Base-by-base conservation (phyloP, 2,888 invertebrate species). In the Apotomis betuletana region DNA sequence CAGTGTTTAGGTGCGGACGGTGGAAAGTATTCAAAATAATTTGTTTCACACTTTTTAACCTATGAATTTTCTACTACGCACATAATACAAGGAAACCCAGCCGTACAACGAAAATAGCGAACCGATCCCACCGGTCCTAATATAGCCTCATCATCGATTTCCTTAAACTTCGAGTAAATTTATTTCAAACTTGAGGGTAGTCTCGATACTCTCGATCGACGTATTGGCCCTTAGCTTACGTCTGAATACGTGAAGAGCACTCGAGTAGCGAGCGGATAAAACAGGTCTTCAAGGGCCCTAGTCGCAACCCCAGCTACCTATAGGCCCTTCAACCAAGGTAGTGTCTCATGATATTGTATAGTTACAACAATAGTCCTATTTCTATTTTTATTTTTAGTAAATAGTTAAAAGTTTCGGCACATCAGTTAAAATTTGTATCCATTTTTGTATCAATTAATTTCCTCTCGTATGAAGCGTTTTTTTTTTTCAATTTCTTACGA, bases 151-250 rank as follows among this genome's bases (percentile, higher is more conserved):
- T 59, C 41, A 13, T 10, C 0, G 59, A 8, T 41, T 41, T 54
- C 13, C 54, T 55, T 54, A 46, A 57, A 58, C 51, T 38, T 15
- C 36, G 59, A 51, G 59, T 59, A 67, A 59, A 59, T 67, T 59
- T 58, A 52, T 41, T 64, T 15, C 67, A 51, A 59, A 58, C 51
- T 41, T 13, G 36, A 38, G 59, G 67, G 6, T 13, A 49, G 67
- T 67, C 59, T 59, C 67, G 57, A 67, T 13, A 49, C 58, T 67
- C 59, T 59, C 67, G 57, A 67, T 67, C 62, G 15, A 13, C 49
- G 38, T 62, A 71, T 71, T 71, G 67, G 71, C 62, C 62, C 67
- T 71, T 67, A 71, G 55, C 65, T 68, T 15, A 51, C 54, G 67
- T 41, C 57, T 57, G 71, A 51, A 67, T 57, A 62, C 57, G 44